Percentiles rank a stretch among this genome's conserved stretches.
Evolutionary conservation across 2,797 vertebrate genomes (phyloP).

Genomic region (Alcedo quadribrachys): DNA sequence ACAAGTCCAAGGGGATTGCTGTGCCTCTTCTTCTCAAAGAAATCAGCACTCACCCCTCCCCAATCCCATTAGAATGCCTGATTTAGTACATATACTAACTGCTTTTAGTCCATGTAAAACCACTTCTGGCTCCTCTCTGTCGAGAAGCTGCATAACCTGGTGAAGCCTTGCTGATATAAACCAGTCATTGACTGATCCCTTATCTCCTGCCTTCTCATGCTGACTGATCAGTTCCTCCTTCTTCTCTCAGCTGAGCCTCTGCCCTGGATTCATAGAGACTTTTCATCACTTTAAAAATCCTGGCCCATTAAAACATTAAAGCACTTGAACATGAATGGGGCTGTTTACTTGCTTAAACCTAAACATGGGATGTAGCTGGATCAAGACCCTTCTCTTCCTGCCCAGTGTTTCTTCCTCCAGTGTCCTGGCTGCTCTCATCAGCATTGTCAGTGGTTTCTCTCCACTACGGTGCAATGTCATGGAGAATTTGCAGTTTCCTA

Average conservation of each 20-base stretch:
- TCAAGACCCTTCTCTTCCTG: constrained; percentile 46
- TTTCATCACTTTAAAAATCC: constrained; percentile 57
- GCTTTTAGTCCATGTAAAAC: background rate
- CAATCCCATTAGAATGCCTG: background rate
- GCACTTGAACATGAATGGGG: constrained; percentile 36
- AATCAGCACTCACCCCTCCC: background rate
- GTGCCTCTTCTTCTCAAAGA: background rate
- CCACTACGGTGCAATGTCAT: fast-evolving
- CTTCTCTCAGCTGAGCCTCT: background rate
- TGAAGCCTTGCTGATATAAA: constrained; percentile 32
- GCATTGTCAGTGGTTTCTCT: background rate
- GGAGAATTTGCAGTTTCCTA: background rate
- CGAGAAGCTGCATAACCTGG: background rate
- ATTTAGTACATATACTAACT: constrained; percentile 34
- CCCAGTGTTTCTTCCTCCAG: background rate
- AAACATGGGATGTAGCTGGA: constrained; percentile 50
- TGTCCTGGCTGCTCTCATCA: background rate
- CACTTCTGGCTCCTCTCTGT: constrained; percentile 16
- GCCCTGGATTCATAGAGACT: constrained; percentile 23
- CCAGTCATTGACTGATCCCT: constrained; percentile 43
- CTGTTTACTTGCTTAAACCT: constrained; percentile 50
- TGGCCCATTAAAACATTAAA: constrained; percentile 50
- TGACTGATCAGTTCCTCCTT: constrained; percentile 44
- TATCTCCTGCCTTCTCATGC: constrained; percentile 39
- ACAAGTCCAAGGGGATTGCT: background rate